Evolutionary conservation across 2,888 invertebrate species (phyloP), one percentile per base, ranked within the genome.

Genomic region (Neelides folsomi): DNA sequence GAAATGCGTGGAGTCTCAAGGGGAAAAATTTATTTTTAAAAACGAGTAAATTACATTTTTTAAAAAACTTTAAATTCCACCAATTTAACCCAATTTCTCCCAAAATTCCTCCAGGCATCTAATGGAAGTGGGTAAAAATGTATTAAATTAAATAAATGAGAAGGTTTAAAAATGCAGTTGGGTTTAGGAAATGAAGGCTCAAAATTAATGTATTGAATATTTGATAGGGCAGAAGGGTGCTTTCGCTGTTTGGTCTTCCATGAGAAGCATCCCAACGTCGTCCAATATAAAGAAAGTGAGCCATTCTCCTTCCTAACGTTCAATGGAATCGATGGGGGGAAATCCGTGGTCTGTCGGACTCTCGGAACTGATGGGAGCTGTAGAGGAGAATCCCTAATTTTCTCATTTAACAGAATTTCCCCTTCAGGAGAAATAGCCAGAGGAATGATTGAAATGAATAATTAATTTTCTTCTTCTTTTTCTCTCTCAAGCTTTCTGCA

Each of bases 281-380:
- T 93, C 60, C 92, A 93, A 73, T 93, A 92, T 77, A 93, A 93
- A 82, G 90, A 92, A 79, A 90, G 93, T 93, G 76, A 89, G 92
- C 27, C 27, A 27, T 27, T 27, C 27, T 27, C 4, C 27, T 27
- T n/a, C 27, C 27, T 27, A 27, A 27, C 27, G 27, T 27, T 27
- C 27, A 27, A 27, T 27, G 3, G 27, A 27, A 27, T 27, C 27
- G 27, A 27, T 27, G 27, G 27, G 27, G 27, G 27, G 27, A 27
- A 27, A 27, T 27, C 27, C 27, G 27, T 27, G 27, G 27, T 27
- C n/a, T 27, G 27, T 27, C 27, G 27, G 27, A 27, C 4, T 7
- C 27, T 27, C 27, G 27, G 4, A 27, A 27, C 27, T 27, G 27
- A 27, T 27, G 27, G 27, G 27, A 27, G 27, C 7, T 27, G 27